These are phyloP conservation scores for Austrofundulus limnaeus DNA, from an alignment of 2,113 vertebrate species.

Conservation along the genomic window DNA sequence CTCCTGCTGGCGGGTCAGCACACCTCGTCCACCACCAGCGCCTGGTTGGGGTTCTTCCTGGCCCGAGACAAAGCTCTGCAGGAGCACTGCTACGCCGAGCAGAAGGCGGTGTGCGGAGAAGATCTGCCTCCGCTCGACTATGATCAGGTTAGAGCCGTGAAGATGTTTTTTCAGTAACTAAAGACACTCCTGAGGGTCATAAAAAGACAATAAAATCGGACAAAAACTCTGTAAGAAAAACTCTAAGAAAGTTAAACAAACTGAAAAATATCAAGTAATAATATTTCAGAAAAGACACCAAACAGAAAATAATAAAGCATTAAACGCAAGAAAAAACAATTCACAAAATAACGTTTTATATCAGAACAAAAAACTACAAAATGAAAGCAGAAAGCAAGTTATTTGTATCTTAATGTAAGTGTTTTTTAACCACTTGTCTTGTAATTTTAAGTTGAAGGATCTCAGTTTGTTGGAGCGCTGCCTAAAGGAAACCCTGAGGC, in stretches of 20 bases:
- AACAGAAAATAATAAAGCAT: no score
- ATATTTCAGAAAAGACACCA: no score
- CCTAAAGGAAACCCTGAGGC: conserved; percentile 93
- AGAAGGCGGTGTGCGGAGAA: conserved; percentile 87
- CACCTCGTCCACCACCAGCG: conserved; percentile 94
- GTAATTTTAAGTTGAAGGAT: conserved; percentile 85
- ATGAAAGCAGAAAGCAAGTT: no score
- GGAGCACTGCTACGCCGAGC: conserved; percentile 88
- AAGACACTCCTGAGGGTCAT: background rate
- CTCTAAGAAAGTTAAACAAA: no score
- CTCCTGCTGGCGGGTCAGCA: conserved; percentile 94
- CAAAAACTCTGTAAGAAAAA: no score
- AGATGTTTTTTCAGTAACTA: background rate
- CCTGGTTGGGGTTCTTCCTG: conserved; percentile 96
- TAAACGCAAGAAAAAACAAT: no score
- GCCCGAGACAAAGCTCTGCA: conserved; percentile 85
- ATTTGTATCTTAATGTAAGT: background rate
- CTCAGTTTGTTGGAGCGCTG: conserved; percentile 90
- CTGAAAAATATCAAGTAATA: no score
- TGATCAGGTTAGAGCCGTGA: conserved; percentile 81
- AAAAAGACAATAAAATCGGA: no score
- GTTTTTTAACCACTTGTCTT: no score
- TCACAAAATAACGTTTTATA: no score
- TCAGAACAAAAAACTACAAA: no score
- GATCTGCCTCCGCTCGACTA: conserved; percentile 83